Evolutionary conservation across 2,888 invertebrate genomes (phyloP), one percentile per base, ranked within the genome.

Genomic region (Dolichomitus sp.): DNA sequence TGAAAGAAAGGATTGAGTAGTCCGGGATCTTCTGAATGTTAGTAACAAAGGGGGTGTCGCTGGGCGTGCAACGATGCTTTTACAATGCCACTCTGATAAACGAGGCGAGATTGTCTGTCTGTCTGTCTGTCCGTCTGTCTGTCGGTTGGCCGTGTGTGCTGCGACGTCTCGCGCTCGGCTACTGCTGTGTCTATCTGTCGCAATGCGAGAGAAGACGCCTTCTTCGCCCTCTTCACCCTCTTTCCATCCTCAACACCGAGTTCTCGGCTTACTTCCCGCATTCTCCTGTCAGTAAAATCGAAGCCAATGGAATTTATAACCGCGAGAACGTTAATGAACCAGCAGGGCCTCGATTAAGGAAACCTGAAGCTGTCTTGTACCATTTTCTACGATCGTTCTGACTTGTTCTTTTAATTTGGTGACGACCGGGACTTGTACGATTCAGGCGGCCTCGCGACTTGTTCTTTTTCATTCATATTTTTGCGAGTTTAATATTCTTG

Each of bases 1-100:
- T 87, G 91, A 91, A 92, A 91, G 91, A 91, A 92, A 92, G 92
- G 92, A 92, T 93, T 92, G 93, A 92, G 92, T 89, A 90, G 91
- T 92, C 89, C 87, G 85, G 87, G 87, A 87, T 87, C 88, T 84
- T 87, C 87, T 86, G 87, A 89, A 90, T 91, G 92, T 91, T 90
- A 89, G 86, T 90, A 91, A 93, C 92, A 92, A 92, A 92, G 88
- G 88, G 92, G 90, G 90, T 92, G 93, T 92, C 92, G 92, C 92
- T 89, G 87, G 87, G 87, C 88, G 86, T 88, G 87, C 89, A 90
- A 89, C 89, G 91, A 91, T 91, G 88, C 86, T 87, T 88, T 88
- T 85, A 92, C 92, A 92, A 92, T 92, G 89, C 91, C 87, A 86
- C 87, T 88, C 93, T 93, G 93, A 93, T 93, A 93, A 93, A 93